phyloP scores from a whole-genome alignment of 2,888 invertebrate species.

The Nomada flava region DNA sequence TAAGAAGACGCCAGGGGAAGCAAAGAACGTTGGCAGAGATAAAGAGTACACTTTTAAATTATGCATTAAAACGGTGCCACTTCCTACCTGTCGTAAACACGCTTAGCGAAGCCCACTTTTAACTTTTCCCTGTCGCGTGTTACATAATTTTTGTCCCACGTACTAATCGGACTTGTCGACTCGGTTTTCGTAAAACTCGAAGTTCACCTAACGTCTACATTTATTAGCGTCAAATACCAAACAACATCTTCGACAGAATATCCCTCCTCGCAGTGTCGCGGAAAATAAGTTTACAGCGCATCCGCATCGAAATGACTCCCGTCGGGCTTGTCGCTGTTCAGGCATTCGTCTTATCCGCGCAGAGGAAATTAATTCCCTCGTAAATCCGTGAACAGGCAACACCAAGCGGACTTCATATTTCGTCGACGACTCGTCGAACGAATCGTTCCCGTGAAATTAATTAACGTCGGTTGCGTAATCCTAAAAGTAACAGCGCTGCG shows the following conservation, averaged over 20 bases:
- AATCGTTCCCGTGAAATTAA: conserved; percentile 39
- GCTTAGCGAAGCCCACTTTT: background rate
- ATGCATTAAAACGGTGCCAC: conserved; percentile 20
- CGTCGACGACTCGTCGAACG: conserved; percentile 11
- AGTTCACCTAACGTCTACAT: too few species aligned
- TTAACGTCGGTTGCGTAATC: conserved; percentile 38
- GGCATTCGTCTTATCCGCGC: background rate
- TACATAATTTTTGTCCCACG: background rate
- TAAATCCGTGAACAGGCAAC: background rate
- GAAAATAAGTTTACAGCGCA: too few species aligned
- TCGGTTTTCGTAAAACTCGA: too few species aligned
- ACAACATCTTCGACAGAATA: too few species aligned
- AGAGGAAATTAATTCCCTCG: background rate
- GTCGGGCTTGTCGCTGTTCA: background rate
- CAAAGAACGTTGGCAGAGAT: conserved; percentile 21
- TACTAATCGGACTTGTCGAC: too few species aligned
- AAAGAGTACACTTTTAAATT: conserved; percentile 37
- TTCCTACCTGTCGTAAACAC: conserved; percentile 5
- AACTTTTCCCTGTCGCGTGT: background rate
- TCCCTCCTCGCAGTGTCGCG: too few species aligned
- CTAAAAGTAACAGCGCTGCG: background rate
- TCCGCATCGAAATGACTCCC: too few species aligned
- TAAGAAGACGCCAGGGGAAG: conserved; percentile 24
- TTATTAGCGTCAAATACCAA: too few species aligned
- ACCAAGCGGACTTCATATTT: conserved; percentile 1